These are phyloP conservation scores for Choloepus hoffmanni DNA, from an alignment of 2,113 vertebrate genomes.

Conservation along the genomic window DNA sequence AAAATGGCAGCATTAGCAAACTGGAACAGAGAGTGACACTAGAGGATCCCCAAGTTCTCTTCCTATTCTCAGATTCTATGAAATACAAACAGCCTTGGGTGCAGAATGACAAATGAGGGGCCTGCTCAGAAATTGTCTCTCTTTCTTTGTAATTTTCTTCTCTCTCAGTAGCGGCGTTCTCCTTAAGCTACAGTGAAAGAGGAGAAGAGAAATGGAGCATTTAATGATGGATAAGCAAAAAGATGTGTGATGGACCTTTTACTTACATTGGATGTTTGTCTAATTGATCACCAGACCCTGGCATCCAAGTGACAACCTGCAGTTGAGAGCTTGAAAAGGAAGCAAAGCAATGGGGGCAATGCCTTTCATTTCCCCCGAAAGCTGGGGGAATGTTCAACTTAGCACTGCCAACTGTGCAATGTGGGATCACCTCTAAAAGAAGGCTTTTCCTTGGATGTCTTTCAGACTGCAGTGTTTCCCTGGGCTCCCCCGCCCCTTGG, in stretches of 20 bases:
- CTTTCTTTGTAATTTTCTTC: constrained; percentile 28
- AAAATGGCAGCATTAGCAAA: no score
- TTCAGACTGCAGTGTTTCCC: constrained; percentile 68
- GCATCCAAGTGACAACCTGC: constrained; percentile 76
- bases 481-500: constrained; percentile 60
- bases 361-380: constrained; percentile 69
- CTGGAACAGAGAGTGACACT: neutral
- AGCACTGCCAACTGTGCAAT: constrained; percentile 66
- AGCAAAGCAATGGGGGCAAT: neutral
- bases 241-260: constrained; percentile 43
- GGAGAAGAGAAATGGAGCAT: constrained; percentile 62
- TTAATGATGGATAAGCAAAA: constrained; percentile 68
- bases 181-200: constrained; percentile 56
- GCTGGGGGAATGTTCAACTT: constrained; percentile 30
- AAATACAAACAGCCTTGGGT: neutral
- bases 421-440: constrained; percentile 69
- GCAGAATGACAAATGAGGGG: neutral
- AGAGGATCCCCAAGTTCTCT: neutral
- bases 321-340: constrained; percentile 78
- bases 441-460: constrained; percentile 62
- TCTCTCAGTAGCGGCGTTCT: neutral
- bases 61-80: neutral
- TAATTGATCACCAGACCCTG: constrained; percentile 69
- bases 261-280: constrained; percentile 75
- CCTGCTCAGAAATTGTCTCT: constrained; percentile 58